Conservation (phyloP, 1,140 invertebrate species). For the Drosophila neocordata region DNA sequence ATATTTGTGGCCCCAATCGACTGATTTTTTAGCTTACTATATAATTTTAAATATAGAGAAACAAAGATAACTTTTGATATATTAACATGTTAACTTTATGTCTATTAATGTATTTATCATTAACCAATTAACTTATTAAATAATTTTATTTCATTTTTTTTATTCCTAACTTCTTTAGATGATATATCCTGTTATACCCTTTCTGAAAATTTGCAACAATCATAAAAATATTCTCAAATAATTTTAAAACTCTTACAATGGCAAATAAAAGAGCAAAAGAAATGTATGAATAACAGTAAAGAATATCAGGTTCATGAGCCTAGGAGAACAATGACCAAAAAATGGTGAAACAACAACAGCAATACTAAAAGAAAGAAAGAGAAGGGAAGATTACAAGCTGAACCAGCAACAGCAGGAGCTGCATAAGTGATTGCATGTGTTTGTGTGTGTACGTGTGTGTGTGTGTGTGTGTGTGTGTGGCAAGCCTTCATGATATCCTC, state of each 20-base stretch:
- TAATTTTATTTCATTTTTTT: too few relatives aligned
- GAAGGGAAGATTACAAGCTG: background rate
- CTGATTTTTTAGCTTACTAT: too few relatives aligned
- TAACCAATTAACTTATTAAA: too few relatives aligned
- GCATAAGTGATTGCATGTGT: background rate
- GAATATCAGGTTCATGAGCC: slow-evolving; percentile 17
- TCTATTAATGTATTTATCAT: too few relatives aligned
- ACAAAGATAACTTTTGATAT: too few relatives aligned
- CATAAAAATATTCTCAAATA: slow-evolving; percentile 4
- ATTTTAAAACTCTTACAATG: background rate
- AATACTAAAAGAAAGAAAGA: background rate
- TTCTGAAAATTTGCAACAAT: background rate
- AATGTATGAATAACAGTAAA: background rate
- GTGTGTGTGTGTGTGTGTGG: slow-evolving; percentile 30
- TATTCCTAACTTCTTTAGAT: too few relatives aligned
- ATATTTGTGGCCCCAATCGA: too few relatives aligned
- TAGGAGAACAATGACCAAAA: slow-evolving; percentile 11
- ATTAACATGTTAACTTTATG: too few relatives aligned
- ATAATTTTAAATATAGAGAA: too few relatives aligned
- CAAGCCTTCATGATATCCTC: slow-evolving; percentile 67
- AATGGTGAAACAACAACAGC: background rate
- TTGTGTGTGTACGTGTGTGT: slow-evolving; percentile 27
- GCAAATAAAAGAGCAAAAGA: slow-evolving; percentile 10
- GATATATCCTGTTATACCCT: too few relatives aligned
- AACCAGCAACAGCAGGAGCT: background rate